Conservation (phyloP, 1,140 invertebrate species). For the Maconellicoccus hirsutus region DNA sequence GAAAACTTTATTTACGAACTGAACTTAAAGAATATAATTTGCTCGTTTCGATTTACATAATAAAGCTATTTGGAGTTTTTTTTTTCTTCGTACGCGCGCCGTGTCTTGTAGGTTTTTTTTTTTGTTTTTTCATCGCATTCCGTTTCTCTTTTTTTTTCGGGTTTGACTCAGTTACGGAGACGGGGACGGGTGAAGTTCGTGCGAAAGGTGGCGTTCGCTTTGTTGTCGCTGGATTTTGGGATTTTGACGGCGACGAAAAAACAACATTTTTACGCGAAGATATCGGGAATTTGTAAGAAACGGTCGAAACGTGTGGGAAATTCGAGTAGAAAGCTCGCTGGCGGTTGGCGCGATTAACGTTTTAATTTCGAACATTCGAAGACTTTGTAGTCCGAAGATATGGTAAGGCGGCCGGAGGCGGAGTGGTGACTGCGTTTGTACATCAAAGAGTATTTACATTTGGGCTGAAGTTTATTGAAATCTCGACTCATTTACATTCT, state of each 20-base stretch:
- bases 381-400: neutral
- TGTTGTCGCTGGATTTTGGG: too few species aligned
- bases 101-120: neutral
- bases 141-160: too few species aligned
- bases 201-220: too few species aligned
- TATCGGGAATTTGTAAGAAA: too few species aligned
- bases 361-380: too few species aligned
- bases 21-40: conserved; percentile 17
- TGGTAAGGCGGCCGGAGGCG: neutral
- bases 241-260: too few species aligned
- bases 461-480: conserved; percentile 18
- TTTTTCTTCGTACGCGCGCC: neutral
- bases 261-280: too few species aligned
- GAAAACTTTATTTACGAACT: conserved; percentile 11
- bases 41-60: conserved; percentile 22
- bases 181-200: too few species aligned
- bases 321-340: too few species aligned
- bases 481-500: neutral
- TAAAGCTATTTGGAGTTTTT: conserved; percentile 12
- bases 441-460: conserved; percentile 18
- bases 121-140: neutral
- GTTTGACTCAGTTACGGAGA: neutral
- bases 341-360: too few species aligned
- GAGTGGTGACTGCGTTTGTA: neutral
- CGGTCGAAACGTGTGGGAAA: too few species aligned